phyloP scores from a whole-genome alignment of 2,797 vertebrate species.

The Galago senegalensis region DNA sequence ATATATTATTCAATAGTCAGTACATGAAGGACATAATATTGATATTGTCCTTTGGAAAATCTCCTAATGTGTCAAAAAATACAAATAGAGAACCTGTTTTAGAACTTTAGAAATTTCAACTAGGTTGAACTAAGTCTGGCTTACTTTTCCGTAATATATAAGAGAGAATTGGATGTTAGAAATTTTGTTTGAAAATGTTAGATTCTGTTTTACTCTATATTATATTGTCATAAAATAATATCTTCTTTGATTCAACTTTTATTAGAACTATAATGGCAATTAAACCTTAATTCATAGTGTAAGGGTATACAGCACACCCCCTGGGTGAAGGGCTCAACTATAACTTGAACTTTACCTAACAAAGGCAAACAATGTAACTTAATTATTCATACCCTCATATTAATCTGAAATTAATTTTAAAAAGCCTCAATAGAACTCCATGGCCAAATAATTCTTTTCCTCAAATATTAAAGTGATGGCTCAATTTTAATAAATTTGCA shows the following conservation, averaged over 20 bases:
- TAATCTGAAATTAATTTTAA: no score
- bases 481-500: conserved; percentile 56
- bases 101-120: not conserved
- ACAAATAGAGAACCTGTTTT: conserved; percentile 31
- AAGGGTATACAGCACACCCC: no score
- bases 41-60: not conserved
- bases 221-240: conserved; percentile 22
- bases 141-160: conserved; percentile 10
- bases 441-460: not conserved
- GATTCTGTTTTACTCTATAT: conserved; percentile 36
- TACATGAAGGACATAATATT: not conserved
- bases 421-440: conserved; percentile 22
- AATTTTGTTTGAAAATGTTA: conserved; percentile 19
- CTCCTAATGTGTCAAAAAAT: not conserved
- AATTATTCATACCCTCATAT: no score
- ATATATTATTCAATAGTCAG: not conserved
- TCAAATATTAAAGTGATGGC: conserved; percentile 51
- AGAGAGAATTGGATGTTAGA: not conserved
- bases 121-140: not conserved
- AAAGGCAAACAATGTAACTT: no score
- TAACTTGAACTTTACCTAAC: no score
- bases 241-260: not conserved
- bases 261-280: conserved; percentile 18
- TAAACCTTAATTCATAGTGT: conserved; percentile 3
- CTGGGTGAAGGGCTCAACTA: no score